Base-by-base conservation (phyloP, 2,113 vertebrate genomes). In the Arothron firmamentum region DNA sequence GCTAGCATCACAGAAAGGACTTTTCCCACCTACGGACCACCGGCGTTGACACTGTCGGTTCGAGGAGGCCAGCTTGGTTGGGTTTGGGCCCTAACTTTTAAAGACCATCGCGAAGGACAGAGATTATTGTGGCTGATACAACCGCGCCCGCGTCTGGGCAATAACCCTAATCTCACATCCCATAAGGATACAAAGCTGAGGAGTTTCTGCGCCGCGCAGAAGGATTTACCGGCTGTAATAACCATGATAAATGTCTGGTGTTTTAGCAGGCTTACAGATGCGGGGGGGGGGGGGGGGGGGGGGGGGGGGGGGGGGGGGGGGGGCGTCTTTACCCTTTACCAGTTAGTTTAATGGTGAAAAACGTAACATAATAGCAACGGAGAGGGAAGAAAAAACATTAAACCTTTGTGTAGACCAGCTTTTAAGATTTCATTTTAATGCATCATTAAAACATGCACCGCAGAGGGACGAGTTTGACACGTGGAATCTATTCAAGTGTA, bases 181-280 rank as follows among this genome's bases (percentile, higher is more conserved):
- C 71, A 68, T 78, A 80, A 78, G 82, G 79, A 74, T 60, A 81
- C 77, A 78, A 72, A 69, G 73, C 65, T 51, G 65, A 53, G 45
- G 75, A 59, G 59, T 56, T 74, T 79, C 65, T 66, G 67, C 38
- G 41, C 52, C 3, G 55, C 31, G 61, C 53, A 64, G 64, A 83
- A 80, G 73, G 76, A 82, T 75, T 88, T 86, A 84, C 66, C 41
- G 75, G 78, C 73, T 72, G 65, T 80, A 84, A 85, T 85, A 87
- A 85, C 82, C 53, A 58, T 81, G 82, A 88, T 80, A 79, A 83
- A 86, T 76, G 81, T 70, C 43, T 79, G 74, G 77, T 80, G 79
- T 86, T 84, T 86, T 77, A 77, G 75, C 65, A 23, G 62, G 49
- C 72, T 70, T 53, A 67, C 72, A 64, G 67, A 67, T 68, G 52